Evolutionary conservation across 2,113 vertebrate species (phyloP).

Genomic region (Pandion haliaetus): DNA sequence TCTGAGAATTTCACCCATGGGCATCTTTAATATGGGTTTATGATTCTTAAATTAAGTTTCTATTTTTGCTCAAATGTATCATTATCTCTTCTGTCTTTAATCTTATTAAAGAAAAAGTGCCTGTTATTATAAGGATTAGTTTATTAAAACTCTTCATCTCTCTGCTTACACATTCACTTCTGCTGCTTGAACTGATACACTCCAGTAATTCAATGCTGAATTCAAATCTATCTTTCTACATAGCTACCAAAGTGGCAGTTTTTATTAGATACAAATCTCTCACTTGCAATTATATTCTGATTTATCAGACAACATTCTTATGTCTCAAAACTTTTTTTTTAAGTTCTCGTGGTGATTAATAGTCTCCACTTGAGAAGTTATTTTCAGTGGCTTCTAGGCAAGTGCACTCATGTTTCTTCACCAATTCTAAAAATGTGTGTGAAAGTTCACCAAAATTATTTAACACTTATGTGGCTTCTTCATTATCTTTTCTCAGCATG

Average conservation of each 20-base stretch:
- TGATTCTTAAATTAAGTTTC: neutral
- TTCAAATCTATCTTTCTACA: neutral
- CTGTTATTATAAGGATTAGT: neutral
- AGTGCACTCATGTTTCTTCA: neutral
- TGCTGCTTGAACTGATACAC: neutral
- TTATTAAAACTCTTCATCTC: constrained; percentile 6
- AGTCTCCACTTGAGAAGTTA: neutral
- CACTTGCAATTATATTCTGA: neutral
- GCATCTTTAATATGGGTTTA: neutral
- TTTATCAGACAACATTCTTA: neutral
- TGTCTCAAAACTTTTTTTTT: neutral
- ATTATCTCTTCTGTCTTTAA: neutral
- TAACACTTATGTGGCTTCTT: neutral
- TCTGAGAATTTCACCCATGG: neutral
- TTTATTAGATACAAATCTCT: neutral
- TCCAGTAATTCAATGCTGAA: neutral
- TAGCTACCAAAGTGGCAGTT: neutral
- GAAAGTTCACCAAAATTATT: neutral
- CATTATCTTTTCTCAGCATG: neutral
- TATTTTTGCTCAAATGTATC: neutral
- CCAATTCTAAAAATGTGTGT: neutral
- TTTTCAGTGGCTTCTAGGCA: neutral
- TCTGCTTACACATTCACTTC: neutral
- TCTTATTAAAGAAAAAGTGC: neutral
- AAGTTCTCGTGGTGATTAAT: neutral